Evolutionary conservation across 2,113 vertebrate species (phyloP).

Genomic region (Nymphicus hollandicus): DNA sequence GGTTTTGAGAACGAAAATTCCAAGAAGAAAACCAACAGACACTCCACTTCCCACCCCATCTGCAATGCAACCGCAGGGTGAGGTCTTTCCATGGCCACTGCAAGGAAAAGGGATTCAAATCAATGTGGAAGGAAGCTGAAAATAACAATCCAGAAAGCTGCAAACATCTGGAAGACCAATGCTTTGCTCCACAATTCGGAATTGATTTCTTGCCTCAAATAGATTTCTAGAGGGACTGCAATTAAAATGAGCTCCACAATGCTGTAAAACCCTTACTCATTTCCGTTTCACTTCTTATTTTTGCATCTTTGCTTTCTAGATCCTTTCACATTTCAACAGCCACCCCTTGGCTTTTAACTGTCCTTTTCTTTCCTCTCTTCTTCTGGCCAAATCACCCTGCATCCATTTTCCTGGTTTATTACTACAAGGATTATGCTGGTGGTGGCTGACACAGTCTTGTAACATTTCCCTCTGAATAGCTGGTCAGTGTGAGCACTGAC

Average conservation of each 20-base stretch:
- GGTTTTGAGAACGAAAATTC: background rate
- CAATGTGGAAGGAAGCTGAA: background rate
- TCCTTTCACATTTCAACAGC: background rate
- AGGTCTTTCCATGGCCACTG: background rate
- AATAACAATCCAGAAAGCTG: conserved; percentile 18
- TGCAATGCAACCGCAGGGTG: background rate
- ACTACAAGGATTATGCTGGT: background rate
- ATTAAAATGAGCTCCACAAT: conserved; percentile 28
- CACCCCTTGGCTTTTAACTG: background rate
- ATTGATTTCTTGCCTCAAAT: conserved; percentile 51
- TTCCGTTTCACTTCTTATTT: conserved; percentile 29
- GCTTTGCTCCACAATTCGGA: conserved; percentile 7
- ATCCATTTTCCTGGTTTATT: background rate
- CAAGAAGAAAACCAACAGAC: background rate
- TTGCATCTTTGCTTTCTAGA: conserved; percentile 20
- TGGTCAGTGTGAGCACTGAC: background rate
- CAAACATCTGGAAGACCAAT: conserved; percentile 30
- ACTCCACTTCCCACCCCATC: background rate
- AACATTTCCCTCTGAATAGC: background rate
- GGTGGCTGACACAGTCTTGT: background rate
- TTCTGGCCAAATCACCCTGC: background rate
- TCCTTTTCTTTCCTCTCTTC: background rate
- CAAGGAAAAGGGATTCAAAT: background rate
- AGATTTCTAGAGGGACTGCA: conserved; percentile 45
- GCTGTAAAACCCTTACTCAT: background rate